Conservation (phyloP, 2,888 invertebrate species). For the Dryadula phaetusa region DNA sequence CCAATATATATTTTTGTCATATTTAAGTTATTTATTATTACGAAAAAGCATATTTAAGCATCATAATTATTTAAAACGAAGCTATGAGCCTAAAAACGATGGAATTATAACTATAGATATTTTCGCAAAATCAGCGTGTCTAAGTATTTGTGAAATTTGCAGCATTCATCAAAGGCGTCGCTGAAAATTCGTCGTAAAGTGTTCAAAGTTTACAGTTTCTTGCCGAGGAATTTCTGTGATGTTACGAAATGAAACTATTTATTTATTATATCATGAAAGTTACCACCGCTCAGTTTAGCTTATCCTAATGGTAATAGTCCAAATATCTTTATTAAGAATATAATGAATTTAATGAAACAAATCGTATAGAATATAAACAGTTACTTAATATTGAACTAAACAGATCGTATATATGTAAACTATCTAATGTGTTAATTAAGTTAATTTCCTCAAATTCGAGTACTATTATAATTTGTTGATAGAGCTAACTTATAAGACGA, state of each 20-base stretch:
- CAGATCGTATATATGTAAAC: not conserved
- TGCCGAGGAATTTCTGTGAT: slow-evolving; percentile 62
- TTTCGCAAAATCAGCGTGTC: slow-evolving; percentile 21
- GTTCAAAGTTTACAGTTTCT: slow-evolving; percentile 57
- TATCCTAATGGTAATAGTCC: not conserved
- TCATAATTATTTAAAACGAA: slow-evolving; percentile 33
- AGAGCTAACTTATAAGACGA: not conserved
- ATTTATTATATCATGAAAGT: slow-evolving; percentile 21
- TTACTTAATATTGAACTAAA: not conserved
- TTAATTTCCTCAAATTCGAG: not conserved
- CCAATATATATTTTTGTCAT: no score
- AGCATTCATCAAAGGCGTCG: slow-evolving; percentile 39
- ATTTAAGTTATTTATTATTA: no score
- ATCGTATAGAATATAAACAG: no score
- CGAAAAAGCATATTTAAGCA: not conserved
- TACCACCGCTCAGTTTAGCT: not conserved
- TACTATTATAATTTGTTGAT: not conserved
- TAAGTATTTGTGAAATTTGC: slow-evolving; percentile 35
- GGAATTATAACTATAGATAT: slow-evolving; percentile 15
- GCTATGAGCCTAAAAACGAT: not conserved
- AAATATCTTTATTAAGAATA: not conserved
- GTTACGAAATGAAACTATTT: slow-evolving; percentile 46
- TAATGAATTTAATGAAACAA: no score
- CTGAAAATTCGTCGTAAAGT: slow-evolving; percentile 43
- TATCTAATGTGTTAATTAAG: not conserved